Percentiles rank a stretch among this genome's conserved stretches.
These are phyloP conservation scores for Scaptodrosophila latifasciaeformis DNA, from an alignment of 2,888 invertebrate genomes.

Conservation along the genomic window DNA sequence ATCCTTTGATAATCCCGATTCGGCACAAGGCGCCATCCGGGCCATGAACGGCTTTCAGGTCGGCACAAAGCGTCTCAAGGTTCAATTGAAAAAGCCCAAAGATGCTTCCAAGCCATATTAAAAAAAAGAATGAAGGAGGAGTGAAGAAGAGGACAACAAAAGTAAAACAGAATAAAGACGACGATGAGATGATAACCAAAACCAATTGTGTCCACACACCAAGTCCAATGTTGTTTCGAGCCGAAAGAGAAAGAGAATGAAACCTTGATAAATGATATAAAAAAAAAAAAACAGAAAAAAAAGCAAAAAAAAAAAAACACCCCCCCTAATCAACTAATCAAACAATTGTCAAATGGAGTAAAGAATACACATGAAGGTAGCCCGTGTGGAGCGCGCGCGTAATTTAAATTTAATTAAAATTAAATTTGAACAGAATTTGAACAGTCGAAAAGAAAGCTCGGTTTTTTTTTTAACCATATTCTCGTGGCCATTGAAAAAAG, in stretches of 20 bases:
- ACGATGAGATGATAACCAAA: neutral
- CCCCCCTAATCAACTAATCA: neutral
- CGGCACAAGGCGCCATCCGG: slow-evolving; percentile 96
- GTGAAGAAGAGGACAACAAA: slow-evolving; percentile 12
- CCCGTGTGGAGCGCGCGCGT: slow-evolving; percentile 52
- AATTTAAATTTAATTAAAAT: slow-evolving; percentile 47
- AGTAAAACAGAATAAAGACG: neutral
- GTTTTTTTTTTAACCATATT: too few species aligned
- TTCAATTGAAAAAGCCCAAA: slow-evolving; percentile 96
- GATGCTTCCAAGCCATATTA: slow-evolving; percentile 95
- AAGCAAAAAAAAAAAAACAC: neutral
- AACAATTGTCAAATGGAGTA: slow-evolving; percentile 60
- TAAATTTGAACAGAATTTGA: too few species aligned
- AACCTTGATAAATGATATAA: neutral
- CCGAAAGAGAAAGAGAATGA: neutral
- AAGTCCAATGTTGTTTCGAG: too few species aligned
- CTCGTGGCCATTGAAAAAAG: too few species aligned
- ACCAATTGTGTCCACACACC: slow-evolving; percentile 19
- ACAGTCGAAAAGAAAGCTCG: neutral
- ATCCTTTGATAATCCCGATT: slow-evolving; percentile 94
- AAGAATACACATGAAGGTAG: slow-evolving; percentile 47
- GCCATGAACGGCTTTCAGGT: slow-evolving; percentile 99
- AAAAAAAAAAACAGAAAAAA: slow-evolving; percentile 3
- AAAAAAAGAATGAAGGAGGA: slow-evolving; percentile 7
- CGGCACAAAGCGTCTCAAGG: slow-evolving; percentile 97